Conservation (phyloP, 2,888 invertebrate species). For the Dexiosoma caninum region DNA sequence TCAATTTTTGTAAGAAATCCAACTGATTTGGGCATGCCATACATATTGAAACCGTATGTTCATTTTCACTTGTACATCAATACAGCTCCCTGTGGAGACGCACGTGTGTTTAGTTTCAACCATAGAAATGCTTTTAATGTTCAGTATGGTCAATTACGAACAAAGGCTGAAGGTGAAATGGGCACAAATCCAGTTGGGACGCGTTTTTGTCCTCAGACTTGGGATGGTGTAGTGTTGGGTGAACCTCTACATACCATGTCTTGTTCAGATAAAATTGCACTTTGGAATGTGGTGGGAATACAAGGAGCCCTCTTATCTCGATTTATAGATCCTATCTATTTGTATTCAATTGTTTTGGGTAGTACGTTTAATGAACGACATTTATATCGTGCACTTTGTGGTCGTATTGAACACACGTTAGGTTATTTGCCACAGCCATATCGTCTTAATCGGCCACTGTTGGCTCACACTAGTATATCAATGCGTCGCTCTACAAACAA, state of each 20-base stretch:
- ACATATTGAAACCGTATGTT: constrained; percentile 19
- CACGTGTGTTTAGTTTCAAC: constrained; percentile 28
- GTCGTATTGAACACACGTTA: constrained; percentile 86
- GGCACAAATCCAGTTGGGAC: constrained; percentile 93
- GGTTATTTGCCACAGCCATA: constrained; percentile 89
- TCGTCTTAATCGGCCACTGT: constrained; percentile 87
- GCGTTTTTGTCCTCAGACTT: constrained; percentile 88
- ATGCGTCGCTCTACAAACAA: constrained; percentile 90
- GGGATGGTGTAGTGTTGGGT: constrained; percentile 91
- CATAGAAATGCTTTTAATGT: background rate
- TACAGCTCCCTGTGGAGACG: constrained; percentile 55
- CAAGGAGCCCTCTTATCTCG: constrained; percentile 94
- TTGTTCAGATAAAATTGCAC: constrained; percentile 96
- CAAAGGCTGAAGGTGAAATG: constrained; percentile 97
- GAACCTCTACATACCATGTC: constrained; percentile 95
- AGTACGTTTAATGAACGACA: constrained; percentile 92
- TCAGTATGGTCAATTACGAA: constrained; percentile 89
- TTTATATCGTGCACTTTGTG: constrained; percentile 89
- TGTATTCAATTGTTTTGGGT: constrained; percentile 91
- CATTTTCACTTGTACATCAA: constrained; percentile 56
- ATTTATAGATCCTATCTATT: constrained; percentile 92
- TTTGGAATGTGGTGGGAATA: constrained; percentile 96
- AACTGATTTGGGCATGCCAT: constrained; percentile 10
- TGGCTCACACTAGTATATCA: constrained; percentile 88
- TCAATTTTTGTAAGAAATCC: constrained; percentile 41